Evolutionary conservation across 2,888 invertebrate genomes (phyloP).

Genomic region (Anticlea derivata): DNA sequence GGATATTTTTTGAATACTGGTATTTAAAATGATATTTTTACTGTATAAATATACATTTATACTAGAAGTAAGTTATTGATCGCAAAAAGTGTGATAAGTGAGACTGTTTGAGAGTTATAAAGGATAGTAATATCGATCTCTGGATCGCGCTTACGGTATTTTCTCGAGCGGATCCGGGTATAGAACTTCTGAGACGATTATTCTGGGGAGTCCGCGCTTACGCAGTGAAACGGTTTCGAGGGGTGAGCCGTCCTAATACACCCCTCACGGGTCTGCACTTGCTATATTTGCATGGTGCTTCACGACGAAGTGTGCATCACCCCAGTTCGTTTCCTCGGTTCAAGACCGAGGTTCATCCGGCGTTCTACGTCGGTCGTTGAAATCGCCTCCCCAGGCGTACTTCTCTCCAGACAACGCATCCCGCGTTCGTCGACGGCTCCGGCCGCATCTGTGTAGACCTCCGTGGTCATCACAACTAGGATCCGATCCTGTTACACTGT

Average conservation of each 20-base stretch:
- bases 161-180: conserved; percentile 36
- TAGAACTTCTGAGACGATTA: not conserved
- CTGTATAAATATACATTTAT: conserved; percentile 7
- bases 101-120: not conserved
- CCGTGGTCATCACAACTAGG: conserved; percentile 20
- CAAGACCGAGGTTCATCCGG: too few species aligned
- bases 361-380: too few species aligned
- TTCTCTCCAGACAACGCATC: too few species aligned
- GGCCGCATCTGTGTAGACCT: conserved; percentile 1
- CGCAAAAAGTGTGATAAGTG: conserved; percentile 22
- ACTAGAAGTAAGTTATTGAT: not conserved
- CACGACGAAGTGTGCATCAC: conserved; percentile 1
- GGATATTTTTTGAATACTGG: conserved; percentile 9
- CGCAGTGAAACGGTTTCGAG: conserved; percentile 47
- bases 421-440: not conserved
- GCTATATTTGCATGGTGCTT: conserved; percentile 12
- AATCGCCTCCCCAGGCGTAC: too few species aligned
- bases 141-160: conserved; percentile 48
- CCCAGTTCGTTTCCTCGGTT: too few species aligned
- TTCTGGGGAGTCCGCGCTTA: conserved; percentile 58
- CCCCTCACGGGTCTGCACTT: conserved; percentile 33
- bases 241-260: conserved; percentile 47
- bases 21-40: not conserved
- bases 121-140: conserved; percentile 6
- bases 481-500: conserved; percentile 50